These are phyloP conservation scores for Aspidapion aeneum DNA, from an alignment of 2,888 invertebrate genomes.

Conservation along the genomic window DNA sequence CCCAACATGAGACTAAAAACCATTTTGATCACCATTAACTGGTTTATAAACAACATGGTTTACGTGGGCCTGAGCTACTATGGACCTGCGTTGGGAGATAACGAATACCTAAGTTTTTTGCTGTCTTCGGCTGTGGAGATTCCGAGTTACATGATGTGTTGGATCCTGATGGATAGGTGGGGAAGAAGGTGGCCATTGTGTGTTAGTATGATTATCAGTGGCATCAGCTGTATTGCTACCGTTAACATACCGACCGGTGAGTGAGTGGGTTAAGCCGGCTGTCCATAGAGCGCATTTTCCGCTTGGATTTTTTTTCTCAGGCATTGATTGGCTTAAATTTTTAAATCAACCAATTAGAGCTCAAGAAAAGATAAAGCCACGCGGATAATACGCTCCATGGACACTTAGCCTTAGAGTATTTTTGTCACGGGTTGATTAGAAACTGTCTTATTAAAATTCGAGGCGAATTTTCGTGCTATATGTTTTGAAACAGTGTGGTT, in stretches of 20 bases:
- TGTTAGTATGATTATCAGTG: constrained; percentile 80
- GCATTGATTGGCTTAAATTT: too few species aligned
- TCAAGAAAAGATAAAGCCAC: too few species aligned
- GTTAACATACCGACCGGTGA: constrained; percentile 77
- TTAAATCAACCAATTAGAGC: too few species aligned
- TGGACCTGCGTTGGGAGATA: constrained; percentile 82
- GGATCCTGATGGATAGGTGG: constrained; percentile 86
- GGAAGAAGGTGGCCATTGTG: constrained; percentile 88
- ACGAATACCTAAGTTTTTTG: constrained; percentile 86
- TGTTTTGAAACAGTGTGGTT: too few species aligned
- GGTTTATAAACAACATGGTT: constrained; percentile 92
- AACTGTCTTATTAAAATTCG: too few species aligned
- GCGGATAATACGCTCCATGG: too few species aligned
- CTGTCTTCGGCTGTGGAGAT: constrained; percentile 85
- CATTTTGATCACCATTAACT: constrained; percentile 78
- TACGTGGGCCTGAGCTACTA: constrained; percentile 91
- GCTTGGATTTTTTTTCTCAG: too few species aligned
- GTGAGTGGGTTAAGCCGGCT: too few species aligned
- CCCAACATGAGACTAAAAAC: constrained; percentile 90
- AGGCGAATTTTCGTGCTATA: too few species aligned
- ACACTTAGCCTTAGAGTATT: too few species aligned
- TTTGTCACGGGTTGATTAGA: too few species aligned
- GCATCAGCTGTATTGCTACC: constrained; percentile 80
- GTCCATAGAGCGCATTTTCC: too few species aligned
- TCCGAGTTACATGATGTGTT: constrained; percentile 83